Evolutionary conservation across 2,888 invertebrate genomes (phyloP), one percentile per base, ranked within the genome.

Genomic region (Nymphalis urticae): DNA sequence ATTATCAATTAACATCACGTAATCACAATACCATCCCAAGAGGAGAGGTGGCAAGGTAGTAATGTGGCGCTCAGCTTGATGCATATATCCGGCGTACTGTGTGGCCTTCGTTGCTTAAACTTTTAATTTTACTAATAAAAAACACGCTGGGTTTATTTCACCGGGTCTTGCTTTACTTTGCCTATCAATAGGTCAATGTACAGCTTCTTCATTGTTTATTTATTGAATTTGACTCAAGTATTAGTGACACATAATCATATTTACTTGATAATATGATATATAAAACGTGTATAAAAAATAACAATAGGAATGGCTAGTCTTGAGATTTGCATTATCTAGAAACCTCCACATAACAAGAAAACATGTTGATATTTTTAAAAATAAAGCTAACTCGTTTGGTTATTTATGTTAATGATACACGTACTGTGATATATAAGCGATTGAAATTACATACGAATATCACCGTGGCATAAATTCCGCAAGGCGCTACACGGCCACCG

Each of bases 1-100:
- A 56, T 74, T 73, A 73, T 53, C 70, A 68, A 76, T 75, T 71
- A 64, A 66, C 59, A 62, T 68, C 77, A 77, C 76, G 77, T 77
- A 61, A 48, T 62, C 60, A 77, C 78, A 79, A 77, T 77, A 75
- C 74, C 63, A 48, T 77, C 78, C 76, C 77, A 32, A 64, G 73
- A 69, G 67, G 53, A 69, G 63, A 50, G 32, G 19, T 10, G 56
- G 6, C 13, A 13, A 42, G 36, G 36, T 7, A 36, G 42, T 42
- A 42, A 13, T 27, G 16, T 59, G 62, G 51, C 62, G 50, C 69
- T 62, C 56, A 48, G 21, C 50, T 68, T 65, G 76, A 76, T 76
- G 62, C 66, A 66, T 73, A 76, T 75, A 75, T 72, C 75, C 76
- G 73, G 74, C 75, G 68, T 50, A 69, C 67, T 75, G 79, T 75